phyloP scores from a whole-genome alignment of 2,888 invertebrate genomes.

The Saturnia japonica region DNA sequence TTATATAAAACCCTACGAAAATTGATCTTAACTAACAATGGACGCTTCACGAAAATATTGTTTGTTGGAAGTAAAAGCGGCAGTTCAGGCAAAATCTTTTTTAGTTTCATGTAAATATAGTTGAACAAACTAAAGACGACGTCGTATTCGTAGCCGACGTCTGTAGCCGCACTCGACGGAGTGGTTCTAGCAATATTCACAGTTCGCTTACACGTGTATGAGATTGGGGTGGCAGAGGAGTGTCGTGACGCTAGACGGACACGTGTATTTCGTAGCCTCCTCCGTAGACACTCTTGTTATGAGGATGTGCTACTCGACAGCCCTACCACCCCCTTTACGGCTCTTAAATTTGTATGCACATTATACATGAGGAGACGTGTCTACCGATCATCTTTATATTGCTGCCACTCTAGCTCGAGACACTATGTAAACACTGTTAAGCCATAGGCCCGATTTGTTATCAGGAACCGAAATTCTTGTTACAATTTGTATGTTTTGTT shows the following conservation, averaged over 20 bases:
- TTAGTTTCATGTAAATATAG: conserved; percentile 70
- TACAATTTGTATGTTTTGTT: conserved; percentile 12
- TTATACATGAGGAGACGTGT: conserved; percentile 74
- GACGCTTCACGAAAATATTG: conserved; percentile 26
- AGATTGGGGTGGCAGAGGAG: conserved; percentile 35
- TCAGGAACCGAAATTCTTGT: conserved; percentile 19
- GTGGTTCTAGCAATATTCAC: conserved; percentile 57
- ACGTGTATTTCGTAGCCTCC: conserved; percentile 62
- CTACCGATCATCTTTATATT: conserved; percentile 73
- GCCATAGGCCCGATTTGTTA: conserved; percentile 48
- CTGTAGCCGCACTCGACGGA: conserved; percentile 44
- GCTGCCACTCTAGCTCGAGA: conserved; percentile 49
- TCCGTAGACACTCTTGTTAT: conserved; percentile 55
- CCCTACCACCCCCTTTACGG: conserved; percentile 39
- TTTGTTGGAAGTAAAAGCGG: conserved; percentile 44
- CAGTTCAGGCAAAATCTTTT: conserved; percentile 55
- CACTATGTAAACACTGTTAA: conserved; percentile 54
- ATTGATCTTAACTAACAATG: not conserved
- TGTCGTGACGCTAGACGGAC: conserved; percentile 64
- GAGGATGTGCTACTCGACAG: conserved; percentile 59
- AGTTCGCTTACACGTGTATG: conserved; percentile 67
- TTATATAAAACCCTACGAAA: not conserved
- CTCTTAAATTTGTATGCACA: conserved; percentile 74
- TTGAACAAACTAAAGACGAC: conserved; percentile 66
- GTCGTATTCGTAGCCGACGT: conserved; percentile 56